Percentiles rank a stretch among this genome's conserved stretches.
Conservation (phyloP, 2,113 vertebrate species). For the Rhinichthys klamathensis region DNA sequence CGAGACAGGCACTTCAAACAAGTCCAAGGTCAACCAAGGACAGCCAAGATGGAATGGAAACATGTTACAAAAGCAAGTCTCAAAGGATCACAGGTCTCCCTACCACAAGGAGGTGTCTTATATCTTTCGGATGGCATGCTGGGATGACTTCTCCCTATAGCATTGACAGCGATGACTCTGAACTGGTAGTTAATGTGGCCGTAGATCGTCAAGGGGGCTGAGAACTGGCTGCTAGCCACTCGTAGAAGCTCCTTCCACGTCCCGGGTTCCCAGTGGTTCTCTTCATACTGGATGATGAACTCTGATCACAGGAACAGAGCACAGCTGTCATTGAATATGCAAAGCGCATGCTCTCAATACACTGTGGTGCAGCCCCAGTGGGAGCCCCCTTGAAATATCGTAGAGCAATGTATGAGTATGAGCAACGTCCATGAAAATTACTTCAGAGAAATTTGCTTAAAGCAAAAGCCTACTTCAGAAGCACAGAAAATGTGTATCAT, state of each 20-base stretch:
- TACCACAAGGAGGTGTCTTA: conserved; percentile 87
- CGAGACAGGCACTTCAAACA: not conserved
- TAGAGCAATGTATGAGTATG: conserved; percentile 13
- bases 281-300: conserved; percentile 90
- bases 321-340: conserved; percentile 32
- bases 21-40: conserved; percentile 38
- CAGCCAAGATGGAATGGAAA: not conserved
- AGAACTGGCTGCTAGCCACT: conserved; percentile 77
- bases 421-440: not conserved
- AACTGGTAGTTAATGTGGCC: conserved; percentile 89
- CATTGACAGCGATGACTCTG: conserved; percentile 85
- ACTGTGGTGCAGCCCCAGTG: not conserved
- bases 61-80: not conserved
- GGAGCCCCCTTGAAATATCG: conserved; percentile 26
- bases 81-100: conserved; percentile 13
- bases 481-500: not conserved
- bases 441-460: not conserved
- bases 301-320: conserved; percentile 71
- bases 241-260: conserved; percentile 83
- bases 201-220: conserved; percentile 75
- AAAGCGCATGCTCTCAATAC: not conserved
- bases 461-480: conserved; percentile 1
- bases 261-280: conserved; percentile 81
- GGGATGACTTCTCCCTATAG: conserved; percentile 83
- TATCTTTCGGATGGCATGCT: conserved; percentile 82